Evolutionary conservation across 2,113 vertebrate genomes (phyloP).

Genomic region (Pterocles gutturalis): DNA sequence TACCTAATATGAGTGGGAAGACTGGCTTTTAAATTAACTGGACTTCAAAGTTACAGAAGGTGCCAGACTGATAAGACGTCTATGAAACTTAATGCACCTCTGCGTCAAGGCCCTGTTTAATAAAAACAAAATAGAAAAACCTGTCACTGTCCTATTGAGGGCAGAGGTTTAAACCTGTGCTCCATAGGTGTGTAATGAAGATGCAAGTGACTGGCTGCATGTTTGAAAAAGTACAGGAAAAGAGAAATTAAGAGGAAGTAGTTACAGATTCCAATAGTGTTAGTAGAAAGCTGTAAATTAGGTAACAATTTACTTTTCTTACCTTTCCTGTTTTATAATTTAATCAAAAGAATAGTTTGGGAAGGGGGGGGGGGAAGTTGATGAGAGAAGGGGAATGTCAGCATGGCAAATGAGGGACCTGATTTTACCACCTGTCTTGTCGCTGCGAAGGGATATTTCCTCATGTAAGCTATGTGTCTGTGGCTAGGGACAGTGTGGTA

Average conservation of each 20-base stretch:
- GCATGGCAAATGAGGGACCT: neutral
- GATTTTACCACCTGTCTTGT: neutral
- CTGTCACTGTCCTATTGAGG: neutral
- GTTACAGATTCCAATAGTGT: slow-evolving; percentile 35
- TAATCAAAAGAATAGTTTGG: slow-evolving; percentile 2
- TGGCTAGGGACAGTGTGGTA: neutral
- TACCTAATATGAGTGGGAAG: neutral
- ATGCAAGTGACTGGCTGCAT: neutral
- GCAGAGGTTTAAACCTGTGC: neutral
- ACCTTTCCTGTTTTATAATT: slow-evolving; percentile 28
- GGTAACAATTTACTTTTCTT: slow-evolving; percentile 41
- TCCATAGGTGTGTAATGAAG: neutral
- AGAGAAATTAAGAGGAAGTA: slow-evolving; percentile 3
- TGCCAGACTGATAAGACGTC: neutral
- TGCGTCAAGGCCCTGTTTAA: neutral
- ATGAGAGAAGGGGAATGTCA: neutral
- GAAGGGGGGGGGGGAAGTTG: neutral
- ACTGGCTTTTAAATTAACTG: slow-evolving; percentile 2
- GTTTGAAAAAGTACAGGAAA: neutral
- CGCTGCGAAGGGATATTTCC: neutral
- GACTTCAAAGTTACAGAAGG: neutral
- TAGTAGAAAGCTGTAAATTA: slow-evolving; percentile 29
- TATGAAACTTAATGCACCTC: neutral
- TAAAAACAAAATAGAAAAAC: neutral
- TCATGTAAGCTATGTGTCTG: fast-evolving